A percentile compares a stretch with the other conserved stretches of the same genome.
phyloP scores from a whole-genome alignment of 2,888 invertebrate species.

The Phorcus lineatus region DNA sequence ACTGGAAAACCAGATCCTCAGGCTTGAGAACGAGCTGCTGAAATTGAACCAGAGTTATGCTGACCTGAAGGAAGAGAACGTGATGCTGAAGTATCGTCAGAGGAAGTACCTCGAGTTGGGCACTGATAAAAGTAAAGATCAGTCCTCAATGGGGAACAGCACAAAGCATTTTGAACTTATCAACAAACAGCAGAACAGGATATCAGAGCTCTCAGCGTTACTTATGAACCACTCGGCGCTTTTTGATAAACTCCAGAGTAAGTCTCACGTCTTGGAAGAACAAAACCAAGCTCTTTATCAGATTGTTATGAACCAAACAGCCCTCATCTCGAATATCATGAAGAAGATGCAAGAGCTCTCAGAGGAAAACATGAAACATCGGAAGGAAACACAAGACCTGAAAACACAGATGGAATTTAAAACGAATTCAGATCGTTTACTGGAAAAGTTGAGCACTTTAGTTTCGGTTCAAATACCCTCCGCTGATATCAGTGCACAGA shows the following conservation, averaged over 20 bases:
- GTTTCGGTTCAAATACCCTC: slow-evolving; percentile 2
- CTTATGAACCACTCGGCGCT: slow-evolving; percentile 55
- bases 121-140: slow-evolving; percentile 25
- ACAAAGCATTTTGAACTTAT: slow-evolving; percentile 51
- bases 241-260: slow-evolving; percentile 48
- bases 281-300: slow-evolving; percentile 61
- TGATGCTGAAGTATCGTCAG: slow-evolving; percentile 50
- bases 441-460: slow-evolving; percentile 39
- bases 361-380: slow-evolving; percentile 52
- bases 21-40: slow-evolving; percentile 66
- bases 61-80: slow-evolving; percentile 55
- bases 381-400: slow-evolving; percentile 42
- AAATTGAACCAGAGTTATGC: slow-evolving; percentile 62
- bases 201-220: slow-evolving; percentile 53
- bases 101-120: slow-evolving; percentile 55
- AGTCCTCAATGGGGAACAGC: slow-evolving; percentile 41
- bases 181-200: slow-evolving; percentile 54
- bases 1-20: slow-evolving; percentile 67
- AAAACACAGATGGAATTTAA: slow-evolving; percentile 30
- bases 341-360: slow-evolving; percentile 55
- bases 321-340: slow-evolving; percentile 61
- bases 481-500: background rate
- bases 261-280: slow-evolving; percentile 55
- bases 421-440: slow-evolving; percentile 34
- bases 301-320: slow-evolving; percentile 63